Percentiles rank a stretch among this genome's conserved stretches.
Evolutionary conservation across 2,888 invertebrate species (phyloP).

Genomic region (Limnephilus auricula): DNA sequence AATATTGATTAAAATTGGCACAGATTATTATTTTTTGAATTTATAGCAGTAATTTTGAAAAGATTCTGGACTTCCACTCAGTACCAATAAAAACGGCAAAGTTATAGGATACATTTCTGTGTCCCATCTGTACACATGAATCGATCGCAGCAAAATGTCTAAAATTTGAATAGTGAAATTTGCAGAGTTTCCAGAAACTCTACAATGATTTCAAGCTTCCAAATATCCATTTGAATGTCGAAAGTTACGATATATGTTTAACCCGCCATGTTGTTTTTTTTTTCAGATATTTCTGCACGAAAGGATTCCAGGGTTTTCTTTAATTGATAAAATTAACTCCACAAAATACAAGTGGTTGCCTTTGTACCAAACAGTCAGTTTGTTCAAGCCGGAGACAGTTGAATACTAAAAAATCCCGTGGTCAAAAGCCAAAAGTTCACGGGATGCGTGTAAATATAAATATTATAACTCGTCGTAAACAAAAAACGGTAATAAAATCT

Average conservation of each 20-base stretch:
- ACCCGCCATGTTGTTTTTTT: neutral
- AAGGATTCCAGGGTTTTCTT: neutral
- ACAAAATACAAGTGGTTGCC: no score
- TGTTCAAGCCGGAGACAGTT: neutral
- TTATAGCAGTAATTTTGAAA: neutral
- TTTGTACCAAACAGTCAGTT: neutral
- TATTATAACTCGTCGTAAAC: conserved; percentile 1
- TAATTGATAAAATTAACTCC: neutral
- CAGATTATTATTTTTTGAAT: neutral
- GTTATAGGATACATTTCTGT: neutral
- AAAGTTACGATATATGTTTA: no score
- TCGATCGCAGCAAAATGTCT: no score
- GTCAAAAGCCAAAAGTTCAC: conserved; percentile 22
- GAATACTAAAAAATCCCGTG: neutral
- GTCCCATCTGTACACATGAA: no score
- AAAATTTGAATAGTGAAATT: no score
- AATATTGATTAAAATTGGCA: neutral
- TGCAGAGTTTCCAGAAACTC: neutral
- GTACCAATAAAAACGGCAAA: neutral
- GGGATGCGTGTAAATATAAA: neutral
- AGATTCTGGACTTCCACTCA: neutral
- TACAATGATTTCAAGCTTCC: neutral
- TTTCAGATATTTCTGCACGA: neutral
- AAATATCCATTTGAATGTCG: neutral
- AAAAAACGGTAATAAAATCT: conserved; percentile 21